phyloP scores from a whole-genome alignment of 2,797 vertebrate species.

The Coregonus ussuriensis region DNA sequence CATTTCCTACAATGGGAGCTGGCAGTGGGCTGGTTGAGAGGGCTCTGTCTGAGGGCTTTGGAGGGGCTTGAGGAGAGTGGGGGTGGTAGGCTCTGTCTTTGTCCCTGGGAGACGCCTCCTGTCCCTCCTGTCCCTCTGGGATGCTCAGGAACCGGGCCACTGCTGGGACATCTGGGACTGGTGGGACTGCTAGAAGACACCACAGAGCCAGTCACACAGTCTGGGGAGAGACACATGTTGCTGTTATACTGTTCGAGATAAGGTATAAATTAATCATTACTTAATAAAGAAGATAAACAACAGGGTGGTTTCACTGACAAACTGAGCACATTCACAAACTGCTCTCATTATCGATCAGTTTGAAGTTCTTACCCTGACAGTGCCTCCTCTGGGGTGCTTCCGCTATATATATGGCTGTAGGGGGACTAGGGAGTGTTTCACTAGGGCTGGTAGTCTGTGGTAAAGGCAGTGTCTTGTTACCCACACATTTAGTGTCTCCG shows the following conservation, averaged over 20 bases:
- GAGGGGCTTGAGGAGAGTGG: constrained; percentile 13
- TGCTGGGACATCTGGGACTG: neutral
- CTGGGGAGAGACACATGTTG: neutral
- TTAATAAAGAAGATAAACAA: neutral
- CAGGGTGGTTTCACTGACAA: neutral
- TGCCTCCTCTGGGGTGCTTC: neutral
- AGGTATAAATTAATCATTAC: no score
- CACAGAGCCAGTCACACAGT: neutral
- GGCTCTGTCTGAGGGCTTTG: neutral
- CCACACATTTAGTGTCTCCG: constrained; percentile 30
- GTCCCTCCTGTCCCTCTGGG: neutral
- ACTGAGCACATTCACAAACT: neutral
- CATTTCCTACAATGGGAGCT: constrained; percentile 34
- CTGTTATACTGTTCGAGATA: neutral
- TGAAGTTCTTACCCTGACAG: constrained; percentile 12
- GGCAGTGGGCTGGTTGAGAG: neutral
- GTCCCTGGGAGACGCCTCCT: neutral
- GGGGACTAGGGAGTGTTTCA: neutral
- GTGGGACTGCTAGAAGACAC: neutral
- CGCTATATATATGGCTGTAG: neutral
- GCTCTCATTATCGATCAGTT: constrained; percentile 20
- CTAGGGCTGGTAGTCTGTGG: neutral
- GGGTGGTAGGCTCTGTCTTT: neutral
- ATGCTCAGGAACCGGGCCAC: neutral
- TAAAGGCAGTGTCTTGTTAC: constrained; percentile 28